Conservation (phyloP, 2,113 vertebrate genomes). For the Zingel zingel region DNA sequence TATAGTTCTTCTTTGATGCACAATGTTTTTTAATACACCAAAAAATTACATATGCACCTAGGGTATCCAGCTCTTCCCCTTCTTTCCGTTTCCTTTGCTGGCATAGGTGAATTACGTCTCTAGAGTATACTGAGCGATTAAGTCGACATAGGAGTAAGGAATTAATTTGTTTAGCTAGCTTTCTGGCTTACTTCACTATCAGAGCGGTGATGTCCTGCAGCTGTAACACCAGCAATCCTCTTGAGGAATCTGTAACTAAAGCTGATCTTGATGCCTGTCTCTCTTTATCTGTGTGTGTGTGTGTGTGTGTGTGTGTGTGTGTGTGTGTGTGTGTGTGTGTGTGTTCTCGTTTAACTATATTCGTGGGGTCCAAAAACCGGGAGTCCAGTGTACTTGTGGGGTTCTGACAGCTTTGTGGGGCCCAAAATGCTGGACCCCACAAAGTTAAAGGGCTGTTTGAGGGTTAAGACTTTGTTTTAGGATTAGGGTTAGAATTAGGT, state of each 20-base stretch:
- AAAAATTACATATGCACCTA: slow-evolving; percentile 4
- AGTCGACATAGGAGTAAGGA: not conserved
- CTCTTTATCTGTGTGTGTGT: not conserved
- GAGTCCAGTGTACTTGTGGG: too few relatives aligned
- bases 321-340: not conserved
- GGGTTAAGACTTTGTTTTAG: too few relatives aligned
- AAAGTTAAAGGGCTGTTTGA: too few relatives aligned
- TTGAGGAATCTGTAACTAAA: slow-evolving; percentile 34
- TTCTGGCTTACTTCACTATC: slow-evolving; percentile 15
- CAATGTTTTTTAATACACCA: slow-evolving; percentile 20
- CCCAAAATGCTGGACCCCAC: too few relatives aligned
- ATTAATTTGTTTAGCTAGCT: slow-evolving; percentile 30
- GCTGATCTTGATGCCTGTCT: slow-evolving; percentile 31
- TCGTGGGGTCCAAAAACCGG: too few relatives aligned
- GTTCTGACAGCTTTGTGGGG: too few relatives aligned
- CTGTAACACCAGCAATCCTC: slow-evolving; percentile 34
- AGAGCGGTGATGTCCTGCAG: slow-evolving; percentile 36
- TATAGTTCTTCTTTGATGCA: slow-evolving; percentile 32
- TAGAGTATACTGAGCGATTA: slow-evolving; percentile 25
- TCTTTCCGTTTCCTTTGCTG: slow-evolving; percentile 1
- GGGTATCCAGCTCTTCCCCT: not conserved
- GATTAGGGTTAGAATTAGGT: too few relatives aligned
- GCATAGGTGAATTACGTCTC: slow-evolving; percentile 10
- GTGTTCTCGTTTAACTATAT: too few relatives aligned
- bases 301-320: slow-evolving; percentile 12